These are phyloP conservation scores for Coleophora deauratella DNA, from an alignment of 2,888 invertebrate genomes.

Conservation along the genomic window DNA sequence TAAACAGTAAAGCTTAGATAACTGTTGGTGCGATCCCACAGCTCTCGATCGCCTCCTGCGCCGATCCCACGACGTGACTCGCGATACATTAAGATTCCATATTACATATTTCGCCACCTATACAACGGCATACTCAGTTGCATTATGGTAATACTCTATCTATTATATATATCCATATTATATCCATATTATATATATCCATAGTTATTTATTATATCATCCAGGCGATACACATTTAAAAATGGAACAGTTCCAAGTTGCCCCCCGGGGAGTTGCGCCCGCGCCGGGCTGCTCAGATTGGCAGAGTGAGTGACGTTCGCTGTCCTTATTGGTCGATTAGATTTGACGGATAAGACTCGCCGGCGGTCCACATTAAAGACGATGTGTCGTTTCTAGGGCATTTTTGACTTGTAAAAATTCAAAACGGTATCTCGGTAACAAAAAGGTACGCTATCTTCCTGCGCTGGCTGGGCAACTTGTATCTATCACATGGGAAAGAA, in stretches of 20 bases:
- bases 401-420: slow-evolving; percentile 58
- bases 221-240: slow-evolving; percentile 50
- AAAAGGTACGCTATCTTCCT: slow-evolving; percentile 43
- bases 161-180: too few relatives aligned
- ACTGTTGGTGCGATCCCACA: slow-evolving; percentile 11
- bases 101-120: slow-evolving; percentile 54
- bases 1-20: slow-evolving; percentile 26
- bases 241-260: slow-evolving; percentile 43
- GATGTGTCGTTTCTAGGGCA: slow-evolving; percentile 53
- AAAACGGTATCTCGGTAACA: slow-evolving; percentile 55
- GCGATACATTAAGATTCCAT: slow-evolving; percentile 52
- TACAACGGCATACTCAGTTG: too few relatives aligned
- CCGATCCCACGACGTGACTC: slow-evolving; percentile 39
- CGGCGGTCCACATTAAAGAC: slow-evolving; percentile 63
- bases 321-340: slow-evolving; percentile 72
- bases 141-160: too few relatives aligned
- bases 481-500: slow-evolving; percentile 62
- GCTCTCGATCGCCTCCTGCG: slow-evolving; percentile 24
- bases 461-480: slow-evolving; percentile 34
- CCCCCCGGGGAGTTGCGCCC: slow-evolving; percentile 61
- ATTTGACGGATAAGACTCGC: slow-evolving; percentile 60
- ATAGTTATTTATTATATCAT: slow-evolving; percentile 40
- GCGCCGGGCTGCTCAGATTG: slow-evolving; percentile 50
- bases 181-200: too few relatives aligned
- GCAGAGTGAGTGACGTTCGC: slow-evolving; percentile 70